Base-by-base conservation (phyloP, 2,113 vertebrate genomes). In the Zapornia atra region DNA sequence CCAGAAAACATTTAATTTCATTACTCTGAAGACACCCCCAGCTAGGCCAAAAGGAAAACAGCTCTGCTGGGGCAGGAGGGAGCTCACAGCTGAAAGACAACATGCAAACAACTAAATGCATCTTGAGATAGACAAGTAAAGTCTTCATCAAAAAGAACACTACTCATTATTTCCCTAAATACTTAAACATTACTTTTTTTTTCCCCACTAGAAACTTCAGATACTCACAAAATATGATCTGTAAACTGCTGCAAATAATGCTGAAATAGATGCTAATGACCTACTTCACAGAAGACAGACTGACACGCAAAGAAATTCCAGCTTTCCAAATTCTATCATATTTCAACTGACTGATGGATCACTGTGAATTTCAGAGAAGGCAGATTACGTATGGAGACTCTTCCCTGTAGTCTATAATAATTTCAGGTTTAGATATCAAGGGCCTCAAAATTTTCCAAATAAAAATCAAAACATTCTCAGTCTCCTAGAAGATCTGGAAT, bases 1-100 rank as follows among this genome's bases (percentile, higher is more conserved):
- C 31, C 12, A 85, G 73, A 93, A 96, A 83, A 89, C 82, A 88
- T 77, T 87, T 85, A 46, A 78, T 60, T 92, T 91, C 75, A 84
- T 85, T 86, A 90, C 48, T 42, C 31, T 85, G 46, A 66, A 66
- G 53, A 34, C 8, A 91, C 6, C 7, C 22, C 29, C 20, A 78
- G 38, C 44, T 20, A 88, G 29, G 21, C 28, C 29, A 50, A 60
- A 94, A 90, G 7, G 8, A 78, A 34, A 77, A 44, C 56, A 20
- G 3, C 6, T 57, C 54, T 87, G 17, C 24, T 65, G 22, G 20
- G 20, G 12, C 11, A 69, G 4, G 24, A 72, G 18, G 14, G 18
- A 92, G 21, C 18, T 31, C 53, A 50, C 69, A 68, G 63, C 6
- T 80, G 50, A 94, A 82, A 69, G 42, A 78, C 9, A 79, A 36